Conservation (phyloP, 1,140 invertebrate species). For the Homarus americanus region DNA sequence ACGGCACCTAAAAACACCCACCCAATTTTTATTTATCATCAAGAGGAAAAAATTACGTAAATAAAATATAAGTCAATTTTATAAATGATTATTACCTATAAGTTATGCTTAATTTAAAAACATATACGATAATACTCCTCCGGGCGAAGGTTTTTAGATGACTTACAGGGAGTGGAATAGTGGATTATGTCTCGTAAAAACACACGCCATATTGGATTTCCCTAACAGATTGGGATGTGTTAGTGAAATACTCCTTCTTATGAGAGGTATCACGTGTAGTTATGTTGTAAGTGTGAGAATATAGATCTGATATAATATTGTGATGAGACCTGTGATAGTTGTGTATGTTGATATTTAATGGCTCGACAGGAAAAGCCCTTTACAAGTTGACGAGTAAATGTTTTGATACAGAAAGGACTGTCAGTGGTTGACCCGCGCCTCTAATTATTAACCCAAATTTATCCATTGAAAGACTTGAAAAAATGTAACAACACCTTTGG, state of each 20-base stretch:
- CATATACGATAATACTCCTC: too few relatives aligned
- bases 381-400: background rate
- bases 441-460: too few relatives aligned
- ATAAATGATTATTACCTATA: too few relatives aligned
- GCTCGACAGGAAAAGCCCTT: background rate
- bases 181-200: conserved; percentile 65
- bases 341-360: background rate
- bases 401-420: conserved; percentile 1
- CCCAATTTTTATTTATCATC: background rate
- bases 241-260: conserved; percentile 38
- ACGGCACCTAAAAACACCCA: conserved; percentile 15
- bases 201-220: conserved; percentile 68
- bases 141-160: conserved; percentile 63
- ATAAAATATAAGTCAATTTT: background rate
- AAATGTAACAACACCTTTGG: background rate
- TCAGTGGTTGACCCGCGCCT: background rate
- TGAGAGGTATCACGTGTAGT: conserved; percentile 22
- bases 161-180: conserved; percentile 57
- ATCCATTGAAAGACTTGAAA: background rate
- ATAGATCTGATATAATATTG: background rate
- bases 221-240: conserved; percentile 58
- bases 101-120: too few relatives aligned
- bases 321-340: background rate
- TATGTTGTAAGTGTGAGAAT: background rate
- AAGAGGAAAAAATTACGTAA: background rate